Evolutionary conservation across 1,140 invertebrate species (phyloP).

Genomic region (Drosophila melanica): DNA sequence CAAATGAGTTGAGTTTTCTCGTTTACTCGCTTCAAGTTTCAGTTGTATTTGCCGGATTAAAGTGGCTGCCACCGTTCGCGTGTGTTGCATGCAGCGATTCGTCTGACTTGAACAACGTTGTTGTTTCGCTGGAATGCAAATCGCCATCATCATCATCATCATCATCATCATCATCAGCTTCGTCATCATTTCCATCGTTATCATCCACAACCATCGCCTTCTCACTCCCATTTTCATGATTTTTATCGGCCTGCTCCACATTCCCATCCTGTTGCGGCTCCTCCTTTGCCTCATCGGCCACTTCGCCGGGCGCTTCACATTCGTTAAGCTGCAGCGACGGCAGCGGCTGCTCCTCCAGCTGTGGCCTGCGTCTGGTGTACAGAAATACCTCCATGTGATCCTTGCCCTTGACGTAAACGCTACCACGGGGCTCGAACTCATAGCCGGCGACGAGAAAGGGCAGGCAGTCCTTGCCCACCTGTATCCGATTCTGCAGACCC

Average conservation of each 20-base stretch:
- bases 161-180: not conserved
- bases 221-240: not conserved
- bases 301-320: not conserved
- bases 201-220: slow-evolving; percentile 32
- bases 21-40: slow-evolving; percentile 36
- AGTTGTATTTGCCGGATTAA: slow-evolving; percentile 34
- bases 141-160: slow-evolving; percentile 60
- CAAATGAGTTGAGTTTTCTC: not conserved
- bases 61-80: slow-evolving; percentile 47
- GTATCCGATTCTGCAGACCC: slow-evolving; percentile 92
- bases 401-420: slow-evolving; percentile 97
- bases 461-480: slow-evolving; percentile 91
- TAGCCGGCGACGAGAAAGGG: slow-evolving; percentile 88
- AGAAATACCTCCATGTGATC: slow-evolving; percentile 96
- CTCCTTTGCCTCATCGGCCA: not conserved
- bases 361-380: slow-evolving; percentile 54
- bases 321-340: not conserved
- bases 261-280: not conserved
- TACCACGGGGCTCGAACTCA: slow-evolving; percentile 92
- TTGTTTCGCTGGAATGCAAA: slow-evolving; percentile 68
- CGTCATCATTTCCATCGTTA: slow-evolving; percentile 11
- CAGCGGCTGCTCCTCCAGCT: slow-evolving; percentile 10
- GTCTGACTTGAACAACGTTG: slow-evolving; percentile 67
- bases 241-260: not conserved
- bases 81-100: slow-evolving; percentile 49